Evolutionary conservation across 2,888 invertebrate species (phyloP), one percentile per base, ranked within the genome.

Genomic region (Tenthredo scrophulariae): DNA sequence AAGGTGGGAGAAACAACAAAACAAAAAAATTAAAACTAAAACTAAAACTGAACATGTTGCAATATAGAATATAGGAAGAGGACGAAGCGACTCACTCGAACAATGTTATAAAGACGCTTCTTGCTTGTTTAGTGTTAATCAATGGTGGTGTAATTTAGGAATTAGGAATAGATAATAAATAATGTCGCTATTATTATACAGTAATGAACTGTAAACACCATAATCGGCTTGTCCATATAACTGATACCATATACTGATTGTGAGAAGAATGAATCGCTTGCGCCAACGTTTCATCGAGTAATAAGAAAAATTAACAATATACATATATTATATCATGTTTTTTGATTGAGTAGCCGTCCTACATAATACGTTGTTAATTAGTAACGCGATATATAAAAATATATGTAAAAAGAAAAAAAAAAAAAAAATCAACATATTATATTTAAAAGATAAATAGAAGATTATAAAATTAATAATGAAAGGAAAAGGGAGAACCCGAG

Each of bases 41-140:
- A 83, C 58, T 65, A 7, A 15, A 67, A 74, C 40, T 15, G 22
- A 87, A 89, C 79, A 87, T 88, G 88, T 90, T 89, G 88, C 88
- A 88, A 89, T 88, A 87, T 88, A 90, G 87, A 86, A 43, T 85
- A 87, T 89, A 90, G 84, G 62, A 46, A 84, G 62, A 40, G 72
- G 46, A 77, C 22, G 46, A 46, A 26, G 46, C 79, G 79, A 75
- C n/a, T 43, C 75, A 54, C 26, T 22, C 15, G 43, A 75, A 58
- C 33, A 75, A 75, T 79, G 79, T 58, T 46, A 74, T 50, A 26
- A 58, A 29, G 79, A 58, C 13, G 29, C 79, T 37, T 79, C 79
- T 54, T 79, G 79, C 79, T 79, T 79, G 54, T 79, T 54, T 58
- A 79, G 58, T 58, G 58, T 79, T 79, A 79, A 37, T 33, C 58